Conservation (phyloP, 2,113 vertebrate genomes). For the Odobenus rosmarus region DNA sequence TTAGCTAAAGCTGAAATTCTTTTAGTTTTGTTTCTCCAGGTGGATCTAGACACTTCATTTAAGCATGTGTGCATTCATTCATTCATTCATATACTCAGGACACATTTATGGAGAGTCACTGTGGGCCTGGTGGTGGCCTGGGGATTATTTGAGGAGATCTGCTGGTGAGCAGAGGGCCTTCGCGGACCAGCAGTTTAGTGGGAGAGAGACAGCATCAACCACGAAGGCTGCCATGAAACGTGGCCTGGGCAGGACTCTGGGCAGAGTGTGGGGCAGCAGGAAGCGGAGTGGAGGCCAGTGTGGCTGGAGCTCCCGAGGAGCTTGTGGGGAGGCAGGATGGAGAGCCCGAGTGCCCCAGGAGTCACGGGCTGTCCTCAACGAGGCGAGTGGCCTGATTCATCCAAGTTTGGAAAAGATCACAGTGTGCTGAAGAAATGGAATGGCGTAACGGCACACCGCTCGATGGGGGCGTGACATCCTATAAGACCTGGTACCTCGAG, state of each 20-base stretch:
- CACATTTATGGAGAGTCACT: background rate
- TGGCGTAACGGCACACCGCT: background rate
- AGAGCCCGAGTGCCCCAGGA: too few species aligned
- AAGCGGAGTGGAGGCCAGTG: fast-evolving
- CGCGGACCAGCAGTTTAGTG: background rate
- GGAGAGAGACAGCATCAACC: background rate
- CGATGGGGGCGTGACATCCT: too few species aligned
- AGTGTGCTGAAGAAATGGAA: too few species aligned
- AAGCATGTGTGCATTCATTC: background rate
- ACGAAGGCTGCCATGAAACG: background rate
- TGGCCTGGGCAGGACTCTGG: background rate
- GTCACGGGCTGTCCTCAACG: fast-evolving
- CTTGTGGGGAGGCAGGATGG: background rate
- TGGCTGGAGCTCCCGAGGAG: background rate
- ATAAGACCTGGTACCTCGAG: background rate
- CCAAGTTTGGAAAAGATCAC: background rate
- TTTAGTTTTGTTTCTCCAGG: background rate
- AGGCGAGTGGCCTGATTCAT: background rate
- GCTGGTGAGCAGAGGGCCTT: background rate
- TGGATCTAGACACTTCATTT: background rate
- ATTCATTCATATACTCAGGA: background rate
- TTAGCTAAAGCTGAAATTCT: background rate
- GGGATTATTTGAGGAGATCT: background rate
- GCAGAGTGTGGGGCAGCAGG: background rate
- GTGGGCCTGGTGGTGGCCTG: background rate